Evolutionary conservation across 2,797 vertebrate genomes (phyloP).

Genomic region (Pseudomugil gertrudae): DNA sequence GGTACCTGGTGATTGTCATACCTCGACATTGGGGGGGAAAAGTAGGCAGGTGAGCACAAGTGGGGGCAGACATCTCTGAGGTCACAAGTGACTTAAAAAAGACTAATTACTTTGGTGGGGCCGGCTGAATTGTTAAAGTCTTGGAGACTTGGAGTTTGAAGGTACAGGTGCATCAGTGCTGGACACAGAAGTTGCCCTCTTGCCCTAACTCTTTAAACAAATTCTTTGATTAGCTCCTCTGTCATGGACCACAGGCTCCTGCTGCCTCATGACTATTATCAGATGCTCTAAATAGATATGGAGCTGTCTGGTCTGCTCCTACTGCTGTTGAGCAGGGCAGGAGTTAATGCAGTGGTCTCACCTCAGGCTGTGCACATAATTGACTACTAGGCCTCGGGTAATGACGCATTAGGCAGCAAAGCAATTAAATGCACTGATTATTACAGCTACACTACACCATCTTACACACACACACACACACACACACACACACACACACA

Average conservation of each 20-base stretch:
- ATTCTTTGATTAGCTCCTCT: slow-evolving; percentile 73
- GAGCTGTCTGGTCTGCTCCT: slow-evolving; percentile 63
- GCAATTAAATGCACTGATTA: slow-evolving; percentile 76
- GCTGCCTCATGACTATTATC: slow-evolving; percentile 70
- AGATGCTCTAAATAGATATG: slow-evolving; percentile 73
- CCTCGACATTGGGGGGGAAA: slow-evolving; percentile 67
- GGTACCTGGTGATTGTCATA: slow-evolving; percentile 82
- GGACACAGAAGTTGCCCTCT: slow-evolving; percentile 34
- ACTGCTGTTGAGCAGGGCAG: slow-evolving; percentile 66
- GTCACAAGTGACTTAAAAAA: slow-evolving; percentile 51
- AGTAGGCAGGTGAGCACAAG: slow-evolving; percentile 67
- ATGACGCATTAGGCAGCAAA: slow-evolving; percentile 74
- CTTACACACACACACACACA: slow-evolving; percentile 19
- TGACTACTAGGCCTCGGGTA: slow-evolving; percentile 71
- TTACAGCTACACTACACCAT: slow-evolving; percentile 64
- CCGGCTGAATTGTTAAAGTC: slow-evolving; percentile 46
- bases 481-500: slow-evolving; percentile 34
- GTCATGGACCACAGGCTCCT: slow-evolving; percentile 64
- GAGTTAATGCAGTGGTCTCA: slow-evolving; percentile 79
- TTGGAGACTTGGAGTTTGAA: slow-evolving; percentile 32
- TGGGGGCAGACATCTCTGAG: slow-evolving; percentile 66
- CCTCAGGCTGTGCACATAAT: slow-evolving; percentile 78
- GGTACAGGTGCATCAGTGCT: slow-evolving; percentile 44
- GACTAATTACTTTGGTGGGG: slow-evolving; percentile 51
- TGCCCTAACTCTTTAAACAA: slow-evolving; percentile 56